Evolutionary conservation across 2,888 invertebrate species (phyloP).

Genomic region (Tetanocera ferruginea): DNA sequence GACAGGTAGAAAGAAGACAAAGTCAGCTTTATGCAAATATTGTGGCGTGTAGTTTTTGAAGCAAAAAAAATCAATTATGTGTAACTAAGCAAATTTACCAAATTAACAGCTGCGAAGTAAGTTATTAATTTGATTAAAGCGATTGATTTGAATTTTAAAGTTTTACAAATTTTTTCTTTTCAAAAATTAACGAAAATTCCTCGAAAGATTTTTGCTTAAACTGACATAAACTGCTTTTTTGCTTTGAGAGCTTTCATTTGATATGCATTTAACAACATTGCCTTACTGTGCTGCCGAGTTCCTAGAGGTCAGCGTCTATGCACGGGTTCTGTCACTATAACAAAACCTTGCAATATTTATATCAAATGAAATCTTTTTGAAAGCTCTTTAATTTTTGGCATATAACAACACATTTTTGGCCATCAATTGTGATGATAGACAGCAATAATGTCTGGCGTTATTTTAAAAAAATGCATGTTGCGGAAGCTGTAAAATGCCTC

Average conservation of each 20-base stretch:
- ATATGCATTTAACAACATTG: background rate
- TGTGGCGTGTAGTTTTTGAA: background rate
- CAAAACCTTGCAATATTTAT: background rate
- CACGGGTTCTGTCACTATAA: background rate
- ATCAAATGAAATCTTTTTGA: background rate
- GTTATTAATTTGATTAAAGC: too few relatives aligned
- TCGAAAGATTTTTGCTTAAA: too few relatives aligned
- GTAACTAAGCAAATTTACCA: background rate
- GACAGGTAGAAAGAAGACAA: background rate
- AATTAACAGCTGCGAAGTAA: too few relatives aligned
- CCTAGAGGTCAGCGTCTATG: background rate
- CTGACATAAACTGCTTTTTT: too few relatives aligned
- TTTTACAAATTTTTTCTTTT: too few relatives aligned
- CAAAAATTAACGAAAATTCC: too few relatives aligned
- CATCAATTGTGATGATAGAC: background rate
- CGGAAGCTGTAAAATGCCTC: slow-evolving; percentile 9
- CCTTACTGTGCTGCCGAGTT: background rate
- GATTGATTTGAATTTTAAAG: too few relatives aligned
- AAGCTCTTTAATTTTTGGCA: background rate
- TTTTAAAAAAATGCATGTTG: background rate
- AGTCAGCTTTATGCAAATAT: background rate
- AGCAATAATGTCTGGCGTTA: background rate
- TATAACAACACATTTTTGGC: background rate
- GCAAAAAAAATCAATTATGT: background rate
- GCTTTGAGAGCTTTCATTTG: too few relatives aligned